Conservation (phyloP, 2,113 vertebrate species). For the Tragelaphus strepsiceros region DNA sequence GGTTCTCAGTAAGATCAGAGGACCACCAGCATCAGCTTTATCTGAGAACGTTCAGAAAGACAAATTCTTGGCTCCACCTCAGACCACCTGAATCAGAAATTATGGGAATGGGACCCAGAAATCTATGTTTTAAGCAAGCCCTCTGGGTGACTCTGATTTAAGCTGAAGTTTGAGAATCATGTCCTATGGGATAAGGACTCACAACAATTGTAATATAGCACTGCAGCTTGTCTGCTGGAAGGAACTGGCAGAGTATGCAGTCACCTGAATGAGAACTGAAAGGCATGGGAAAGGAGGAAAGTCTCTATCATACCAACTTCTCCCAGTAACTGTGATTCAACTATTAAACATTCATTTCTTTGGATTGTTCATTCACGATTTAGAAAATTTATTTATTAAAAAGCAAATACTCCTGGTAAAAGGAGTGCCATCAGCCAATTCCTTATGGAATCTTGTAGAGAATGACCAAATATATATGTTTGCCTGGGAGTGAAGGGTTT, state of each 20-base stretch:
- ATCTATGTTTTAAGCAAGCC: not conserved
- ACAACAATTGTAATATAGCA: not conserved
- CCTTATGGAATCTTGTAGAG: not conserved
- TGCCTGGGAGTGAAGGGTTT: not conserved
- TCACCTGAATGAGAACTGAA: slow-evolving; percentile 5
- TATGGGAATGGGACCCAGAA: not conserved
- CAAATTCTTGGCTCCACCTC: not conserved
- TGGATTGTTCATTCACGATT: not conserved
- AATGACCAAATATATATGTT: not conserved
- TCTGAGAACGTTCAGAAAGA: not conserved
- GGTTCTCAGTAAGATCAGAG: not conserved
- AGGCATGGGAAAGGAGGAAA: not conserved
- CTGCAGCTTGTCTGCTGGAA: not conserved
- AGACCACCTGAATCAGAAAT: not conserved
- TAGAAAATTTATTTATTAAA: not conserved
- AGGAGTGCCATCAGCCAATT: not conserved
- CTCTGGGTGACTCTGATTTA: not conserved
- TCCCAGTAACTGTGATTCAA: not conserved
- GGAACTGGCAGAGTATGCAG: not conserved
- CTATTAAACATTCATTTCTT: not conserved
- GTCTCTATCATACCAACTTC: not conserved
- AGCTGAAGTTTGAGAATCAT: not conserved
- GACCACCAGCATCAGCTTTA: not conserved
- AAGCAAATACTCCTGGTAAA: not conserved
- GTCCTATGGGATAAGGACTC: not conserved